Percentiles rank a stretch among this genome's conserved stretches.
These are phyloP conservation scores for Blastobasis adustella DNA, from an alignment of 2,888 invertebrate species.

Conservation along the genomic window DNA sequence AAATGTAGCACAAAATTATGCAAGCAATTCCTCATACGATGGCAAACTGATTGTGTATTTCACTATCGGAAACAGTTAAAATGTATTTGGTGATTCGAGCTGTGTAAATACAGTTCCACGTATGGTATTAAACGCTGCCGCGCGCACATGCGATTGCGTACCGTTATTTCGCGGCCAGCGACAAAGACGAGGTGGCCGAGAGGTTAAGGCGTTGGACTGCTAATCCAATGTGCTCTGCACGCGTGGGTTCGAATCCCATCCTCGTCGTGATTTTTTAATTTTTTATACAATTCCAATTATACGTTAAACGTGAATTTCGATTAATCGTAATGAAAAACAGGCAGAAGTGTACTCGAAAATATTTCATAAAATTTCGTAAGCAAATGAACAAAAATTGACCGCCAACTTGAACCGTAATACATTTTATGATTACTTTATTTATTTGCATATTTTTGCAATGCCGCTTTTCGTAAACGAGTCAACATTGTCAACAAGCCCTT, in stretches of 20 bases:
- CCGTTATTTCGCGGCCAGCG: background rate
- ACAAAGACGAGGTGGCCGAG: conserved; percentile 71
- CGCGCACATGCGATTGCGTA: background rate
- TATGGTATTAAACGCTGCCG: too few relatives aligned
- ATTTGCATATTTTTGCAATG: background rate
- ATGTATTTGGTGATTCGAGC: too few relatives aligned
- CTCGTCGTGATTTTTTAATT: conserved; percentile 69
- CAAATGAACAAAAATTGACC: background rate
- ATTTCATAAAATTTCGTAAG: background rate
- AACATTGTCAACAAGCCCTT: too few relatives aligned
- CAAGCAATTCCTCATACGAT: too few relatives aligned
- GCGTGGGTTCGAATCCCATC: conserved; percentile 90
- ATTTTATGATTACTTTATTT: background rate
- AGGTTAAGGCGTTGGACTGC: conserved; percentile 80
- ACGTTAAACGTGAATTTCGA: too few relatives aligned
- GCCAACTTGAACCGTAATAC: background rate
- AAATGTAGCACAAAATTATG: too few relatives aligned
- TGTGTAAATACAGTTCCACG: too few relatives aligned
- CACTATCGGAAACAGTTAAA: too few relatives aligned
- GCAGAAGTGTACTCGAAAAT: too few relatives aligned
- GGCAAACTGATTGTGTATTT: too few relatives aligned
- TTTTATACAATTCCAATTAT: background rate
- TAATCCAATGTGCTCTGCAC: conserved; percentile 91
- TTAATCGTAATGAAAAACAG: too few relatives aligned
- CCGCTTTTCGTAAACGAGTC: background rate